phyloP scores from a whole-genome alignment of 2,113 vertebrate species.

The Trachemys scripta region DNA sequence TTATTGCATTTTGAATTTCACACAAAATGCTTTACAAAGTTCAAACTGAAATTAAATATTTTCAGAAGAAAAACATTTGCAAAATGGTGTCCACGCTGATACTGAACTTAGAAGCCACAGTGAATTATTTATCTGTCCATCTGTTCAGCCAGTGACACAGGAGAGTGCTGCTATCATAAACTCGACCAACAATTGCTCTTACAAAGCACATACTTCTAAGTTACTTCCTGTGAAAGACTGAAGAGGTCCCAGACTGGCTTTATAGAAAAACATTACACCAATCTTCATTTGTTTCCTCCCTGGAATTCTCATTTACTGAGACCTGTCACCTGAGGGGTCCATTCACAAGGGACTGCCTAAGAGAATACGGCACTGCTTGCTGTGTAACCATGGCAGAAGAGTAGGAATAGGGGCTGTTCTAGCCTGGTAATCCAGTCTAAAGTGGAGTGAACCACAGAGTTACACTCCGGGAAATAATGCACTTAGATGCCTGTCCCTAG shows the following conservation, averaged over 20 bases:
- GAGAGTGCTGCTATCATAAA: neutral
- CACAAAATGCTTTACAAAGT: neutral
- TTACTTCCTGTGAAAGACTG: neutral
- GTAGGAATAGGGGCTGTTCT: neutral
- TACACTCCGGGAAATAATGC: neutral
- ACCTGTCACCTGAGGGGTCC: no score
- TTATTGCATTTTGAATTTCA: neutral
- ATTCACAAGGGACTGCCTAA: neutral
- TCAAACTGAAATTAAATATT: neutral
- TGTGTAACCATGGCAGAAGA: neutral
- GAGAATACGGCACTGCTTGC: neutral
- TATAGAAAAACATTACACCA: neutral
- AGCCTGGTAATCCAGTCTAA: neutral
- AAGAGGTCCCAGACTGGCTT: neutral
- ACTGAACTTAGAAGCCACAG: neutral
- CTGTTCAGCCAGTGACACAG: neutral
- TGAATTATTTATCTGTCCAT: neutral
- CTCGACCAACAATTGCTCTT: neutral
- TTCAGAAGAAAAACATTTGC: neutral
- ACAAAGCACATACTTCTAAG: neutral
- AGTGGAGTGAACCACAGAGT: neutral
- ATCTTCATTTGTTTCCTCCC: neutral
- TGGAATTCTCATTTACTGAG: neutral
- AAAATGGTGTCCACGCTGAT: neutral
- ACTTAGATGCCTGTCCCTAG: neutral